phyloP scores from a whole-genome alignment of 2,797 vertebrate genomes.

The Acipenser transmontanus region DNA sequence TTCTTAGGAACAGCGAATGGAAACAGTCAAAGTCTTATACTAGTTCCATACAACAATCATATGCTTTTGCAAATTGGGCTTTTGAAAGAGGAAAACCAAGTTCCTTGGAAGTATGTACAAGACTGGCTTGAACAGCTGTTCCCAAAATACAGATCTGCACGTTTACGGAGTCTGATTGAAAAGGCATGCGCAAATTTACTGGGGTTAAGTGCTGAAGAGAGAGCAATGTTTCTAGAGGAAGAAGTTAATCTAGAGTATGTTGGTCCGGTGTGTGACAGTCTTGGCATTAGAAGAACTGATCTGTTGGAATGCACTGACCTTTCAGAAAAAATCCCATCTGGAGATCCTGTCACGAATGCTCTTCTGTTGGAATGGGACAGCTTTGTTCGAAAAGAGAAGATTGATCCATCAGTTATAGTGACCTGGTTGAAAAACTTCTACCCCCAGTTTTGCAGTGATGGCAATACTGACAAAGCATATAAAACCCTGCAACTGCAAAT shows the following conservation, averaged over 20 bases:
- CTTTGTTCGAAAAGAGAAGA: slow-evolving; percentile 54
- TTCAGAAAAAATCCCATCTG: slow-evolving; percentile 50
- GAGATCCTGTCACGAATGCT: slow-evolving; percentile 58
- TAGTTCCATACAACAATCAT: slow-evolving; percentile 49
- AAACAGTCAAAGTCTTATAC: slow-evolving; percentile 43
- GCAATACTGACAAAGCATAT: slow-evolving; percentile 47
- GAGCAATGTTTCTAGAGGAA: slow-evolving; percentile 49
- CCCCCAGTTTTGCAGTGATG: slow-evolving; percentile 50
- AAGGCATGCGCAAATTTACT: slow-evolving; percentile 49
- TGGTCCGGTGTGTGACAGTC: slow-evolving; percentile 64
- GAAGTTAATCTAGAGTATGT: slow-evolving; percentile 64
- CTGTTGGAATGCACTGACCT: slow-evolving; percentile 61
- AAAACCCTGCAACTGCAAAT: slow-evolving; percentile 44
- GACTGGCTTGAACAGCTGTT: slow-evolving; percentile 62
- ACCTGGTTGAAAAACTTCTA: slow-evolving; percentile 63
- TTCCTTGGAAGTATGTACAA: slow-evolving; percentile 49
- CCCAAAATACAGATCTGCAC: slow-evolving; percentile 45
- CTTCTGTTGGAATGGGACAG: slow-evolving; percentile 59
- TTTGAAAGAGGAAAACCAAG: slow-evolving; percentile 57
- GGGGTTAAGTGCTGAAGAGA: slow-evolving; percentile 45
- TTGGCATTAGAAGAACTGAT: slow-evolving; percentile 58
- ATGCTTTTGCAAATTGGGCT: slow-evolving; percentile 64
- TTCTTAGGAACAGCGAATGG: slow-evolving; percentile 57
- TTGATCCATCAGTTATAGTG: slow-evolving; percentile 53
- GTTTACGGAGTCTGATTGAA: slow-evolving; percentile 62